Evolutionary conservation across 2,888 invertebrate species (phyloP).

Genomic region (Drosophila maculinotata): DNA sequence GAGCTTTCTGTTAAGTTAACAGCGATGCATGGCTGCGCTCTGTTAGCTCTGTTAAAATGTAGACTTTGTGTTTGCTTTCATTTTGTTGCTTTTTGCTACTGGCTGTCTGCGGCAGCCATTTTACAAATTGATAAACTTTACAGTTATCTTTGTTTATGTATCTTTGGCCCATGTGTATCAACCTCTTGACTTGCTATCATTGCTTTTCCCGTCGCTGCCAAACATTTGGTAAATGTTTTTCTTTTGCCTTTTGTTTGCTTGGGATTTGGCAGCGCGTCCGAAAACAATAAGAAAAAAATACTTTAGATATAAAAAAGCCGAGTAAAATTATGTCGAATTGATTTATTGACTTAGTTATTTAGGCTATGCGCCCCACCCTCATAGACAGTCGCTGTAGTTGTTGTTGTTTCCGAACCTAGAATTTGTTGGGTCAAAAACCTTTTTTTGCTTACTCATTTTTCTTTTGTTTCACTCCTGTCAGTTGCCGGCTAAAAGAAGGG

Average conservation of each 20-base stretch:
- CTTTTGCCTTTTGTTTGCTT: constrained; percentile 65
- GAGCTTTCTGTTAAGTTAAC: constrained; percentile 24
- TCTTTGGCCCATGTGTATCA: constrained; percentile 54
- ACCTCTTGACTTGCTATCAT: constrained; percentile 52
- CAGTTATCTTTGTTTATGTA: constrained; percentile 78
- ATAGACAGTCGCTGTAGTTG: constrained; percentile 55
- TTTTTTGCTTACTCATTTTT: constrained; percentile 30
- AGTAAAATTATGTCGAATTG: constrained; percentile 77
- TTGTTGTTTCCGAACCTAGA: constrained; percentile 15
- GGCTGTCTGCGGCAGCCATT: constrained; percentile 58
- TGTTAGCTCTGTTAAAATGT: constrained; percentile 3
- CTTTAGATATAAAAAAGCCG: constrained; percentile 56
- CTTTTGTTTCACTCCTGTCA: constrained; percentile 48
- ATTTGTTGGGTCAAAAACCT: constrained; percentile 27
- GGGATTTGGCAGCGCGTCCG: constrained; percentile 58
- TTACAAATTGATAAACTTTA: constrained; percentile 78
- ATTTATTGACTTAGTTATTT: constrained; percentile 80
- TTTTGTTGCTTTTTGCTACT: constrained; percentile 14
- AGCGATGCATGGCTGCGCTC: background rate
- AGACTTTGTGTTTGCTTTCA: constrained; percentile 1
- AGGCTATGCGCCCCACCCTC: constrained; percentile 43
- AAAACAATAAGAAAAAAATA: constrained; percentile 36
- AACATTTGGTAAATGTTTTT: constrained; percentile 52
- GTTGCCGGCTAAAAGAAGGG: constrained; percentile 60
- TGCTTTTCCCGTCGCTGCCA: constrained; percentile 43